Evolutionary conservation across 2,113 vertebrate genomes (phyloP).

Genomic region (Ciconia maguari): DNA sequence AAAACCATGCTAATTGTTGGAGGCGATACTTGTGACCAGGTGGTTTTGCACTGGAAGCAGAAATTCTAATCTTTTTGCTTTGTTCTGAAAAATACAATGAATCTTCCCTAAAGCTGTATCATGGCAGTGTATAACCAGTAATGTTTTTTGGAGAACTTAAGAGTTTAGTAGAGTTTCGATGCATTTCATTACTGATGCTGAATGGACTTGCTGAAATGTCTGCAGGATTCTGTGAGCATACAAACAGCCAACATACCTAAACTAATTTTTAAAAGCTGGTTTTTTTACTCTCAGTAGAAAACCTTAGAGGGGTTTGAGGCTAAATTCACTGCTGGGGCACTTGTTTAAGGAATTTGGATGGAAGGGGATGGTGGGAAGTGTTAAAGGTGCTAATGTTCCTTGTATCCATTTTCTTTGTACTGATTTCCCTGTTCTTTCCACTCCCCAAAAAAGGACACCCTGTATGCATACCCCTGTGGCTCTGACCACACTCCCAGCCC

Average conservation of each 20-base stretch:
- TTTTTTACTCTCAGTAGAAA: background rate
- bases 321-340: background rate
- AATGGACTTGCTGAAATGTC: background rate
- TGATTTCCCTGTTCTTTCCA: background rate
- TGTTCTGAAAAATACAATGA: background rate
- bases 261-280: background rate
- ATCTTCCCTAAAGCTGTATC: background rate
- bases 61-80: background rate
- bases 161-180: background rate
- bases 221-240: background rate
- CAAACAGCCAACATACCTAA: background rate
- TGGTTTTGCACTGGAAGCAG: background rate
- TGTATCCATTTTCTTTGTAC: background rate
- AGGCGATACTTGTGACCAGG: background rate
- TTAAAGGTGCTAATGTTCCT: background rate
- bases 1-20: background rate
- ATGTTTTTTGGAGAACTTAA: background rate
- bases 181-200: background rate
- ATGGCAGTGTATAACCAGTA: background rate
- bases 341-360: background rate
- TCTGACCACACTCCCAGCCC: constrained; percentile 98
- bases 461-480: constrained; percentile 94
- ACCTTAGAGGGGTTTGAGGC: background rate
- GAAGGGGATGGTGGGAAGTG: background rate
- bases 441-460: constrained; percentile 80